Evolutionary conservation across 2,888 invertebrate species (phyloP).

Genomic region (Bhutanitis thaidina): DNA sequence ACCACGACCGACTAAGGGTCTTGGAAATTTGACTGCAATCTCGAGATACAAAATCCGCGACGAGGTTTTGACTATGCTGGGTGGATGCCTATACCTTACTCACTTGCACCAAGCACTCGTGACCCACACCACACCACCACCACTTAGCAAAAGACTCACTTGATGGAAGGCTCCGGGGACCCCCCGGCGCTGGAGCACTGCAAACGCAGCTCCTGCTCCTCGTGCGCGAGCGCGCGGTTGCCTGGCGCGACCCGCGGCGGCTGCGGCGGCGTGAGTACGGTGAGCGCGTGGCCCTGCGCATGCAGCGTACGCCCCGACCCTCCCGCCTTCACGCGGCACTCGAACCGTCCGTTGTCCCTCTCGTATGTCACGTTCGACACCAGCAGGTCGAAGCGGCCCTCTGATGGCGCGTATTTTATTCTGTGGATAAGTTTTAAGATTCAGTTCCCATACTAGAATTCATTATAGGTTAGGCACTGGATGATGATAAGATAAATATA

Average conservation of each 20-base stretch:
- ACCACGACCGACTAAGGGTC: too few species aligned
- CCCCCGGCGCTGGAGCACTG: slow-evolving; percentile 92
- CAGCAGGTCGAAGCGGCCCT: slow-evolving; percentile 91
- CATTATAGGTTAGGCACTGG: too few species aligned
- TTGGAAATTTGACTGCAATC: too few species aligned
- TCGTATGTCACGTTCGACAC: slow-evolving; percentile 94
- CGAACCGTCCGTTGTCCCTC: slow-evolving; percentile 94
- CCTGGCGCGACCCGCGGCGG: slow-evolving; percentile 89
- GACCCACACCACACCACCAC: too few species aligned
- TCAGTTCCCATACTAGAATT: too few species aligned
- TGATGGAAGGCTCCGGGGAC: slow-evolving; percentile 93
- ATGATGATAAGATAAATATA: too few species aligned
- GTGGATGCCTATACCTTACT: too few species aligned
- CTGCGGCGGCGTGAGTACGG: slow-evolving; percentile 91
- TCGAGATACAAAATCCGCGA: too few species aligned
- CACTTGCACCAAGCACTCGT: too few species aligned
- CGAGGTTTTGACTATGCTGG: too few species aligned
- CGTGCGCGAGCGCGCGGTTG: slow-evolving; percentile 88
- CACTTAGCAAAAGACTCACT: slow-evolving; percentile 80
- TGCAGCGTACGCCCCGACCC: slow-evolving; percentile 91
- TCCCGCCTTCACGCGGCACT: slow-evolving; percentile 91
- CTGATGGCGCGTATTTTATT: slow-evolving; percentile 89
- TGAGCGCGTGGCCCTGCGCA: slow-evolving; percentile 90
- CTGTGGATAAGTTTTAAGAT: slow-evolving; percentile 58
- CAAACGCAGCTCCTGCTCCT: slow-evolving; percentile 87